These are phyloP conservation scores for Rhynchonycteris naso DNA, from an alignment of 2,797 vertebrate species.

Conservation along the genomic window DNA sequence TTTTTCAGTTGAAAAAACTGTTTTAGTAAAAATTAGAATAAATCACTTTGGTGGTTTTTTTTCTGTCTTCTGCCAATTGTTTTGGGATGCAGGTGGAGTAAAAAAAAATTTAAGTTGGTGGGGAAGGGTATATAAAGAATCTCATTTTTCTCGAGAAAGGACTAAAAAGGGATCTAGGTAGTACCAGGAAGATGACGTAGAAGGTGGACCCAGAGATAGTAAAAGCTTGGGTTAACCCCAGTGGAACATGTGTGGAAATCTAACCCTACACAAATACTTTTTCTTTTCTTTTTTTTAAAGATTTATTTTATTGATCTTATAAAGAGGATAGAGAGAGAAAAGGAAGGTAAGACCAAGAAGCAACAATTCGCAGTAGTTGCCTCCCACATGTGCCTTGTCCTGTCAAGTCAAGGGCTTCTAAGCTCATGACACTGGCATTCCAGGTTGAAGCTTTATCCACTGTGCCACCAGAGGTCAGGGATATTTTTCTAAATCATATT, in stretches of 20 bases:
- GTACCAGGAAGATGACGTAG: neutral
- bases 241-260: neutral
- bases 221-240: neutral
- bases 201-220: neutral
- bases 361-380: too few species aligned
- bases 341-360: too few species aligned
- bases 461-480: too few species aligned
- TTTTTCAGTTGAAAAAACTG: neutral
- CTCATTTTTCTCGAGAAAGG: neutral
- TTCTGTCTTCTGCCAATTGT: neutral
- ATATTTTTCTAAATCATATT: neutral
- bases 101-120: neutral
- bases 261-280: neutral
- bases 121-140: neutral
- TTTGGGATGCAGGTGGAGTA: fast-evolving
- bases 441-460: too few species aligned
- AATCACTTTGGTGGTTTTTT: neutral
- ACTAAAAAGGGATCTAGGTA: neutral
- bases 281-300: too few species aligned
- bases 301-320: too few species aligned
- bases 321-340: too few species aligned
- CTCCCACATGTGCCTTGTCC: too few species aligned
- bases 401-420: too few species aligned
- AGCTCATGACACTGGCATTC: too few species aligned
- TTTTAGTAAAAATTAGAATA: neutral